Conservation (phyloP, 1,140 invertebrate genomes). For the Druon quercuslanigerum region DNA sequence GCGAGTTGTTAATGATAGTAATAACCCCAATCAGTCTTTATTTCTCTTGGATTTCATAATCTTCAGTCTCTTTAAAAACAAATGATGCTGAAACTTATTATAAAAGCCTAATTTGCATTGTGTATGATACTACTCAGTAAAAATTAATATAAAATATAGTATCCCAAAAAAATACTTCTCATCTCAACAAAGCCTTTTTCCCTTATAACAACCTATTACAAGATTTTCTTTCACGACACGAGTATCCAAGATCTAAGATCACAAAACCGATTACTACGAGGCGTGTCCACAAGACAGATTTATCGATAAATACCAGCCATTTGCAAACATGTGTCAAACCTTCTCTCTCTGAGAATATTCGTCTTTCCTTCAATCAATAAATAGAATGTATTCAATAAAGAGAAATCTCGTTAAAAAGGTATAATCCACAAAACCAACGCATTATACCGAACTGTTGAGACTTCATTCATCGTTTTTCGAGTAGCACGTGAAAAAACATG, state of each 20-base stretch:
- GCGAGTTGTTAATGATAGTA: slow-evolving; percentile 17
- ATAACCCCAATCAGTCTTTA: slow-evolving; percentile 11
- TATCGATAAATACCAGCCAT: background rate
- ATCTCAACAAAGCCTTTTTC: no score
- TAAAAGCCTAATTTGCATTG: background rate
- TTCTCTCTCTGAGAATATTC: background rate
- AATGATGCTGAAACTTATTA: background rate
- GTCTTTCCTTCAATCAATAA: slow-evolving; percentile 31
- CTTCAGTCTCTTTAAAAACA: background rate
- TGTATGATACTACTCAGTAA: no score
- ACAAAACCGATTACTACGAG: background rate
- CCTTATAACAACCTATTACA: no score
- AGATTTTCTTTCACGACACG: no score
- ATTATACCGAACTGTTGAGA: background rate
- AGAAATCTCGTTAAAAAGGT: slow-evolving; percentile 43
- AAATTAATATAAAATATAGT: no score
- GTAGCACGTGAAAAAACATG: slow-evolving; percentile 49
- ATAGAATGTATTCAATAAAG: slow-evolving; percentile 33
- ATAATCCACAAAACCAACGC: slow-evolving; percentile 38
- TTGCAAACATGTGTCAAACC: background rate
- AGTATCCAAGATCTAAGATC: background rate
- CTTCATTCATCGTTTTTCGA: slow-evolving; percentile 34
- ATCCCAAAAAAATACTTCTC: no score
- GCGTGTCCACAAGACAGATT: background rate
- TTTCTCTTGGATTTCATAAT: background rate